phyloP scores from a whole-genome alignment of 2,888 invertebrate genomes.

The Drosophila affinis region DNA sequence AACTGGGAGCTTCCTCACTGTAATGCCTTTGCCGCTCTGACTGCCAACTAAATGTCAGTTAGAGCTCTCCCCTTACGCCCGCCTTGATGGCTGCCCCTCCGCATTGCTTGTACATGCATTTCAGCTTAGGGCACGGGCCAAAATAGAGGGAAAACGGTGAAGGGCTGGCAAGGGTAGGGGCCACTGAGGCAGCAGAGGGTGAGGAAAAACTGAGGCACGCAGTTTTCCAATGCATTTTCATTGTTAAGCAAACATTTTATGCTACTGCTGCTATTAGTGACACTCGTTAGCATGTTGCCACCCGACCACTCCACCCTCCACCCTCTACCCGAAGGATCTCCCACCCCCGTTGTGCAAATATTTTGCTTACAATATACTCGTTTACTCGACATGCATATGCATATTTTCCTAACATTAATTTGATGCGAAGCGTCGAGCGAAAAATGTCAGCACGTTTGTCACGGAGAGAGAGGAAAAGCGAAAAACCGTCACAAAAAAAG shows the following conservation, averaged over 20 bases:
- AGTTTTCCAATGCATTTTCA: constrained; percentile 61
- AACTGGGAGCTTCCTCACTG: constrained; percentile 18
- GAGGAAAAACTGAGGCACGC: constrained; percentile 45
- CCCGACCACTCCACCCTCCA: background rate
- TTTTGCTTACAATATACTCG: constrained; percentile 56
- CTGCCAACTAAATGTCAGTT: constrained; percentile 62
- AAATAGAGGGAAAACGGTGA: background rate
- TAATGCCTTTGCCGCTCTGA: constrained; percentile 48
- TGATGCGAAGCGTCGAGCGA: constrained; percentile 47
- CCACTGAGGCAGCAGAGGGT: background rate
- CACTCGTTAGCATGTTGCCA: constrained; percentile 60
- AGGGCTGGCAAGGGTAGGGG: background rate
- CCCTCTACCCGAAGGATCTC: background rate
- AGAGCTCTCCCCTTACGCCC: constrained; percentile 7
- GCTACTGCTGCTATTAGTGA: constrained; percentile 49
- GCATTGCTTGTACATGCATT: constrained; percentile 48
- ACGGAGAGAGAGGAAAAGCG: constrained; percentile 10
- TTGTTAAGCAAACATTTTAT: constrained; percentile 61
- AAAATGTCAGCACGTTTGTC: constrained; percentile 49
- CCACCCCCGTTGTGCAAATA: constrained; percentile 42
- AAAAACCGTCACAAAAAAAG: constrained; percentile 27
- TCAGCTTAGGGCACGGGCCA: constrained; percentile 36
- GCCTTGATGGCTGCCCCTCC: constrained; percentile 21
- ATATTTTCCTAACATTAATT: constrained; percentile 65
- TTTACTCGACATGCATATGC: constrained; percentile 60